Conservation (phyloP, 2,113 vertebrate species). For the Chloropsis hardwickii region DNA sequence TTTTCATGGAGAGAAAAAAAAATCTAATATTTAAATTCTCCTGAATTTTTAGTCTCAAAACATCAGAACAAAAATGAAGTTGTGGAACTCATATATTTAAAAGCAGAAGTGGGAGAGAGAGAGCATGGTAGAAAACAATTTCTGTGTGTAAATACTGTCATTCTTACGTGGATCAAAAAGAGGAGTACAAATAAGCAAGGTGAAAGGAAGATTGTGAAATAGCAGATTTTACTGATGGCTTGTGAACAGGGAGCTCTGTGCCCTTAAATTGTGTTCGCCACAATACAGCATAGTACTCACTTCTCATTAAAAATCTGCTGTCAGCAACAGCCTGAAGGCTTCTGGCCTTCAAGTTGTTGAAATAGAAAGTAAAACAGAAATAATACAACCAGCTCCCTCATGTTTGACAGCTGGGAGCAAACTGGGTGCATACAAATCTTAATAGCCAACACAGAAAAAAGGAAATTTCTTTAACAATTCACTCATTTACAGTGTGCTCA, state of each 20-base stretch:
- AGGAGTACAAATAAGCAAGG: neutral
- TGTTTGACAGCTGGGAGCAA: neutral
- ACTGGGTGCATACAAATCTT: neutral
- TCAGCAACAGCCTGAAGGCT: neutral
- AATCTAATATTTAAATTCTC: neutral
- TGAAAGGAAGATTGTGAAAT: neutral
- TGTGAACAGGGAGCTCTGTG: neutral
- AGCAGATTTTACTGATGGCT: neutral
- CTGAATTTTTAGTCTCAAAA: neutral
- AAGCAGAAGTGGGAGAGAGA: neutral
- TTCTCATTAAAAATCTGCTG: neutral
- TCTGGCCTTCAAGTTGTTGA: neutral
- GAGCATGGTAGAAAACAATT: neutral
- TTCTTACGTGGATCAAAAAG: neutral
- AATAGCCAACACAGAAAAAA: neutral
- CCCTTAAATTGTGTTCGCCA: neutral
- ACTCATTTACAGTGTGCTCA: neutral
- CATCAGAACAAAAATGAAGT: neutral
- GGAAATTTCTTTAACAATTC: neutral
- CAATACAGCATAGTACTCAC: neutral
- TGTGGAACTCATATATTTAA: neutral
- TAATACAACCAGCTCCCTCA: neutral
- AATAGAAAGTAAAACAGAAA: neutral
- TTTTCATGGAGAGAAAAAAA: neutral
- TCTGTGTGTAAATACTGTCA: neutral